Evolutionary conservation across 2,888 invertebrate species (phyloP), one percentile per base, ranked within the genome.

Genomic region (Protodeltote pygarga): DNA sequence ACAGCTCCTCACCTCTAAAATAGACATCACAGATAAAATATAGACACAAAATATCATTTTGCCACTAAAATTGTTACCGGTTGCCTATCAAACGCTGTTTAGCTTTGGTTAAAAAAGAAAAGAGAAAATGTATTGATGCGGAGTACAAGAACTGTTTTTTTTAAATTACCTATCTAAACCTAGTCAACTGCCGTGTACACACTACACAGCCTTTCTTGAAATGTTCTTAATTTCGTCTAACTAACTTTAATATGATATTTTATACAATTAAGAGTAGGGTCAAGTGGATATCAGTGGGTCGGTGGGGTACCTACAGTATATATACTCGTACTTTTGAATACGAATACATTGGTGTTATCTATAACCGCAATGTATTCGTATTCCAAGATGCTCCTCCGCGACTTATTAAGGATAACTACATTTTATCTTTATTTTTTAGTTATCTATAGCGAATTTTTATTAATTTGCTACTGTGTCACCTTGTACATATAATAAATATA

Each of bases 21-120:
- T 89, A 89, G 83, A 88, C 89, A 89, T 90, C 90, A 89, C 89
- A 89, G 89, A 87, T 87, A 89, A 89, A 89, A 88, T 86, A 87
- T 85, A 89, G 81, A 85, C 79, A 86, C 82, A 85, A 80, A 85
- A 84, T 83, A 82, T 81, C 52, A 37, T 55, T 80, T 83, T 79
- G 78, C 76, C 80, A 78, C 81, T 77, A 78, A 81, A 71, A 71
- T 70, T 63, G 60, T 68, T 65, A 64, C 54, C 51, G 60, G 46
- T 72, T 70, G 54, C 38, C 66, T 71, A 69, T 67, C 53, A 71
- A 67, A 71, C 59, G 71, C 63, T 68, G 65, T 65, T 68, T 64
- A 68, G 69, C 65, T 53, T 49, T 31, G 5, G 3, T 29, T 28
- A 31, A 39, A 32, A 27, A 10, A 9, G 21, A 21, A 39, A 15